Conservation (phyloP, 2,113 vertebrate genomes). For the Phaethon lepturus region DNA sequence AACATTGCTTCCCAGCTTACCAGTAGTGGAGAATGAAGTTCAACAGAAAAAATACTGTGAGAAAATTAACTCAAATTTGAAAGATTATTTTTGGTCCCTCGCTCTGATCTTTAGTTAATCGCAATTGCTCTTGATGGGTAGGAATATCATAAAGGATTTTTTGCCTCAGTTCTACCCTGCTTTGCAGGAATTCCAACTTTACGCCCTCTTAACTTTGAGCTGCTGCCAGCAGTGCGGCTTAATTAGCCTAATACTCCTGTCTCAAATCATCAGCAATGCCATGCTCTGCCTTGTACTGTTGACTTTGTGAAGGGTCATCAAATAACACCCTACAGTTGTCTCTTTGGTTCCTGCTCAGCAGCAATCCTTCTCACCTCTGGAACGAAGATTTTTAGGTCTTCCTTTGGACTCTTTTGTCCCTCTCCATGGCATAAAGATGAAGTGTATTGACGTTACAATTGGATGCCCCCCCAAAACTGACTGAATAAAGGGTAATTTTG, state of each 20-base stretch:
- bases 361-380: background rate
- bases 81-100: background rate
- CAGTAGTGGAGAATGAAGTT: background rate
- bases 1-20: background rate
- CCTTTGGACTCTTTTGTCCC: background rate
- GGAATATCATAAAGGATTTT: background rate
- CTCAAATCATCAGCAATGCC: background rate
- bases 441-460: background rate
- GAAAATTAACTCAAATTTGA: background rate
- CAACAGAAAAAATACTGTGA: background rate
- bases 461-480: background rate
- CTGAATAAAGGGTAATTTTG: background rate
- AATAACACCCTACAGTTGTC: background rate
- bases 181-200: background rate
- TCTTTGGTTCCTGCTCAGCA: background rate
- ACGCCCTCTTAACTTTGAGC: background rate
- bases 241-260: background rate
- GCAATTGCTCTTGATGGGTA: background rate
- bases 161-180: background rate
- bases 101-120: background rate
- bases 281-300: background rate
- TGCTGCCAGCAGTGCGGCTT: background rate
- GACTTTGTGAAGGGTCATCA: background rate
- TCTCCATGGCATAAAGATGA: background rate
- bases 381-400: background rate